phyloP scores from a whole-genome alignment of 2,888 invertebrate genomes.

The Sesamia inferens region DNA sequence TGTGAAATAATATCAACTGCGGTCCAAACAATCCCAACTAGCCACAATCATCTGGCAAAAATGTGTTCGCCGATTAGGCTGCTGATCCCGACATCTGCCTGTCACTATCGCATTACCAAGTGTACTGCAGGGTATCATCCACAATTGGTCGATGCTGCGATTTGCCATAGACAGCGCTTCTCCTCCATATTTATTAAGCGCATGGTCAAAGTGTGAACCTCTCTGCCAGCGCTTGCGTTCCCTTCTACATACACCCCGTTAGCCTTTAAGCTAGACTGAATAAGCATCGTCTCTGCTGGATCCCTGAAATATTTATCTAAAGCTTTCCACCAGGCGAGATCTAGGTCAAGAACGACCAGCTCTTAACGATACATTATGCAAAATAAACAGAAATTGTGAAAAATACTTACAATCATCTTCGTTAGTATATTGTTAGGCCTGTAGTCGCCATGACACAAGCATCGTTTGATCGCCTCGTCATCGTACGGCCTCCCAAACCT shows the following conservation, averaged over 20 bases:
- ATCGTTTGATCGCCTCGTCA: slow-evolving; percentile 61
- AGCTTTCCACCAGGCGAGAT: neutral
- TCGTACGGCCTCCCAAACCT: slow-evolving; percentile 63
- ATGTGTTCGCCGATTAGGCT: no score
- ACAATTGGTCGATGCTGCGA: neutral
- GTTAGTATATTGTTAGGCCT: slow-evolving; percentile 77
- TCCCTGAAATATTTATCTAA: neutral
- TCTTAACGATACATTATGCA: neutral
- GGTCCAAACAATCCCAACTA: no score
- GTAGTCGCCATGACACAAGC: slow-evolving; percentile 80
- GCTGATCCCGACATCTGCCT: neutral
- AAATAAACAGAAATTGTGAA: neutral
- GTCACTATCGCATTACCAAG: neutral
- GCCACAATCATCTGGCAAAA: no score
- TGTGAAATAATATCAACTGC: no score
- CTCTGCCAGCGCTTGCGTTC: neutral
- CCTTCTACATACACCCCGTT: neutral
- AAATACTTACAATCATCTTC: slow-evolving; percentile 73
- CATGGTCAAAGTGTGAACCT: neutral
- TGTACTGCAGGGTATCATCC: neutral
- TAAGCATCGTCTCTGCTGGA: neutral
- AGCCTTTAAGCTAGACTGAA: neutral
- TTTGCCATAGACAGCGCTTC: no score
- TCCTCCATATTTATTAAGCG: no score
- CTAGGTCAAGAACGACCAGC: neutral